Percentiles rank a stretch among this genome's conserved stretches.
Conservation (phyloP, 1,140 invertebrate species). For the Drosophila sturtevanti region DNA sequence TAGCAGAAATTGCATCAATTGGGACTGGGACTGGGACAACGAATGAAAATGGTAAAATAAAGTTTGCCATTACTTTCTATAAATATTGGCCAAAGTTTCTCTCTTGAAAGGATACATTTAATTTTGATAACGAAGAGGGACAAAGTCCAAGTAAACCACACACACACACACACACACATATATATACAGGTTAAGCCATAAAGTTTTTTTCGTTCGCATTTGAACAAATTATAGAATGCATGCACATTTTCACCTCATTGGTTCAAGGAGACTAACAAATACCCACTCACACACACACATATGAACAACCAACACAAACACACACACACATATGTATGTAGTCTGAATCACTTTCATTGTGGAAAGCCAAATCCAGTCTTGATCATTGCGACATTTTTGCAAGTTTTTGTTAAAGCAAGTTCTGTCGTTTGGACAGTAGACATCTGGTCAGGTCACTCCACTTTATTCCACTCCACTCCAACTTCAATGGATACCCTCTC, state of each 20-base stretch:
- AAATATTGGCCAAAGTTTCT: constrained; percentile 6
- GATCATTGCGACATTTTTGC: constrained; percentile 24
- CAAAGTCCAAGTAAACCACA: neutral
- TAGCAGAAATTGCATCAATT: neutral
- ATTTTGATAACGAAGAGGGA: neutral
- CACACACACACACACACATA: no score
- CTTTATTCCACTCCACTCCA: constrained; percentile 9
- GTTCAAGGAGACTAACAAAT: neutral
- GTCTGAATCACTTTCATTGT: constrained; percentile 1
- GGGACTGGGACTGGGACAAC: no score
- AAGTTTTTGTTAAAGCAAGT: constrained; percentile 32
- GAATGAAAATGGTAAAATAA: neutral
- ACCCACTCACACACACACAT: neutral
- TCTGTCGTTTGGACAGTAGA: constrained; percentile 34
- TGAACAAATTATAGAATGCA: neutral
- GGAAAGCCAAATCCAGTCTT: constrained; percentile 11
- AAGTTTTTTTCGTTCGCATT: no score
- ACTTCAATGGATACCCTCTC: constrained; percentile 2
- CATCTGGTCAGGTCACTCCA: constrained; percentile 48
- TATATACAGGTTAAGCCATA: neutral
- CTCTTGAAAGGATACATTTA: neutral
- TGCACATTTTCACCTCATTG: neutral
- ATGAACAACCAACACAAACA: no score
- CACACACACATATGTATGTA: constrained; percentile 1
- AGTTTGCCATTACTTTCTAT: neutral